Evolutionary conservation across 1,140 invertebrate genomes (phyloP), one percentile per base, ranked within the genome.

Genomic region (Geopemphigus sp.): DNA sequence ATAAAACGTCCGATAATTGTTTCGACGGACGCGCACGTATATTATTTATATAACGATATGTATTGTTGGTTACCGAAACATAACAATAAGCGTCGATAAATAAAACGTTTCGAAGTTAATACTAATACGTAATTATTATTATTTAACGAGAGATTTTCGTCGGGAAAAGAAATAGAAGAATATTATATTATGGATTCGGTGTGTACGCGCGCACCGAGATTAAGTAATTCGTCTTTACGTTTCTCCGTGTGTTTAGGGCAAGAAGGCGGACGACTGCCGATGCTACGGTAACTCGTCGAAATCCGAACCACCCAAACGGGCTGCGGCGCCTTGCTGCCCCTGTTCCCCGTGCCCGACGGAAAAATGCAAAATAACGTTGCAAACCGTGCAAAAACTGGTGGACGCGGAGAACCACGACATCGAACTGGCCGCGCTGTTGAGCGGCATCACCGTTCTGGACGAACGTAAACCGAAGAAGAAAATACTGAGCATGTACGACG

Each of bases 391-490:
- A n/a, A 59, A 24, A 11, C 50, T 78, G 22, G 74, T 78, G 15
- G 57, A 78, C 12, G 74, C 74, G 3, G 74, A 78, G 50, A 78
- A 78, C 22, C 61, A 78, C 14, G 74, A 78, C 26, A 54, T 78
- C 6, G 74, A 78, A n/a, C 22, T 78, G 8, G 61, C 74, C 5
- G 74, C 61, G 47, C 47, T 72, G 0, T 22, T 72, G 2, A 54
- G 50, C 6, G 74, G 74, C 0, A 78, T 78, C 6, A 78, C 74
- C 6, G 50, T 78, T 24, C 11, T 78, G 6, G 74, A 78, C 39
- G 74, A 78, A 54, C 32, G 57, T 2, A 61, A 32, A 47, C 74
- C 57, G 8, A 78, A 78, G 47, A 78, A 78, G 74, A 78, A 78
- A 50, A 78, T 78, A 22, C 19, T 78, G 5, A 50, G 29, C 22